A percentile compares a stretch with the other conserved stretches of the same genome.
These are phyloP conservation scores for Lagodon rhomboides DNA, from an alignment of 2,797 vertebrate genomes.

Conservation along the genomic window DNA sequence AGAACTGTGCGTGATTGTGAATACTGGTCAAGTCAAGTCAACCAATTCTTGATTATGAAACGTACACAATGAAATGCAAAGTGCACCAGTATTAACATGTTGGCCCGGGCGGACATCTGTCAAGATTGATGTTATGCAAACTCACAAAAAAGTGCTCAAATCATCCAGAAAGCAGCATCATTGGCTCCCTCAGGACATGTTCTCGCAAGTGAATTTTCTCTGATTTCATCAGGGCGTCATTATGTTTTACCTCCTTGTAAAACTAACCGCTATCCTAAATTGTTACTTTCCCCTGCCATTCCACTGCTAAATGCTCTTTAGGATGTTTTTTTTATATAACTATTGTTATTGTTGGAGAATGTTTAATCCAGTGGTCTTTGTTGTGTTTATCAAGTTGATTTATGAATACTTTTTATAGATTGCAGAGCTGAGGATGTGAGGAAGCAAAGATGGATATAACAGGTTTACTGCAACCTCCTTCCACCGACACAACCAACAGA, in stretches of 20 bases:
- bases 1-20: background rate
- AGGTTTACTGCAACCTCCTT: too few relatives aligned
- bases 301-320: background rate
- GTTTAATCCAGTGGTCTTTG: background rate
- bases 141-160: background rate
- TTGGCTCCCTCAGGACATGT: background rate
- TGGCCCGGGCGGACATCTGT: background rate
- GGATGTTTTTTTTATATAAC: background rate
- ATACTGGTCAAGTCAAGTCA: background rate
- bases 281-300: background rate
- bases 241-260: background rate
- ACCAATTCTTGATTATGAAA: background rate
- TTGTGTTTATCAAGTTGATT: background rate
- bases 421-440: too few relatives aligned
- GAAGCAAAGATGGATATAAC: too few relatives aligned
- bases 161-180: background rate
- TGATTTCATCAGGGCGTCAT: background rate
- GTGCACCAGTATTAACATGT: background rate
- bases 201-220: background rate
- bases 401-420: too few relatives aligned
- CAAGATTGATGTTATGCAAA: background rate
- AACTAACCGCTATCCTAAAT: background rate
- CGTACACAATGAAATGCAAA: background rate
- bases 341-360: background rate
- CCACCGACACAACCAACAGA: too few relatives aligned